Evolutionary conservation across 2,888 invertebrate species (phyloP).

Genomic region (Sycophila texana): DNA sequence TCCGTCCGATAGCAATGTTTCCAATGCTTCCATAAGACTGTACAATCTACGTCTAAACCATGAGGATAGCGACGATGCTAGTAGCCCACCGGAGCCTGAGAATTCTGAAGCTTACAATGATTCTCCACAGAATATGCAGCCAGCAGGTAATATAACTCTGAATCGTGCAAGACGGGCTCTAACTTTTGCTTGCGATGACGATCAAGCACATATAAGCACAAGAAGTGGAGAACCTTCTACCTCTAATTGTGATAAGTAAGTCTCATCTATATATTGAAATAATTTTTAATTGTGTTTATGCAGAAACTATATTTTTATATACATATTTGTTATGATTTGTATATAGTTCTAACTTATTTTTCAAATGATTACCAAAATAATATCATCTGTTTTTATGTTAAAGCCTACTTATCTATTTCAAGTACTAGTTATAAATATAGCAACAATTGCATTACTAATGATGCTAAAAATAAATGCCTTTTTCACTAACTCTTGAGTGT

Average conservation of each 20-base stretch:
- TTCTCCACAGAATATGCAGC: constrained; percentile 67
- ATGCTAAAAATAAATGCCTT: constrained; percentile 5
- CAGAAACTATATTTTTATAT: no score
- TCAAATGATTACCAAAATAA: no score
- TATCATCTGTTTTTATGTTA: no score
- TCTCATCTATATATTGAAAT: neutral
- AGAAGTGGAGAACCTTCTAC: constrained; percentile 63
- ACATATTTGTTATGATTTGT: no score
- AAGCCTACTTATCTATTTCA: neutral
- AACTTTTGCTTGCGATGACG: constrained; percentile 68
- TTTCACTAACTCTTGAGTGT: neutral
- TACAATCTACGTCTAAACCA: constrained; percentile 63
- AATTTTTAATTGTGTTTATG: neutral
- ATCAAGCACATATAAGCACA: constrained; percentile 61
- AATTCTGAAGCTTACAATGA: constrained; percentile 59
- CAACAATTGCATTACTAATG: neutral
- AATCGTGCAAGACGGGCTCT: constrained; percentile 66
- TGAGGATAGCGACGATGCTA: constrained; percentile 60
- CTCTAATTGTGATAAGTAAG: constrained; percentile 65
- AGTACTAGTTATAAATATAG: constrained; percentile 14
- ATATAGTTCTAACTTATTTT: no score
- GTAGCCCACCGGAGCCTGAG: constrained; percentile 52
- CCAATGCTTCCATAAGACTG: constrained; percentile 62
- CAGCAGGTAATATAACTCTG: constrained; percentile 64
- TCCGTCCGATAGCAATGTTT: constrained; percentile 63